These are phyloP conservation scores for Hipparchia sbordonii DNA, from an alignment of 2,888 invertebrate genomes.

Conservation along the genomic window DNA sequence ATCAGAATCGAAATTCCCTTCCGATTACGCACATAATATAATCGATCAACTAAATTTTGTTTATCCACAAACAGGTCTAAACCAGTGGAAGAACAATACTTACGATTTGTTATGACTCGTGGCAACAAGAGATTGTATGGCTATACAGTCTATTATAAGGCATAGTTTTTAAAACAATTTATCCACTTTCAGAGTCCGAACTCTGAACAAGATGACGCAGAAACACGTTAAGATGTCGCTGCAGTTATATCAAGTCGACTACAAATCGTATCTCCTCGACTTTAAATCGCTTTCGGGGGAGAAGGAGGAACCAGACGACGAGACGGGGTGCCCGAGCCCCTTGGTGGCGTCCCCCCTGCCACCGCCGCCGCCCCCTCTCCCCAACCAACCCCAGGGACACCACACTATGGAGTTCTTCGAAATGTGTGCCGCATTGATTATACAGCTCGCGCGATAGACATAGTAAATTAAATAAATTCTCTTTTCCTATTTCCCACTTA, in stretches of 20 bases:
- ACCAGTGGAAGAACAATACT: no score
- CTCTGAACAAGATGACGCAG: slow-evolving; percentile 91
- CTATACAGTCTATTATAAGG: neutral
- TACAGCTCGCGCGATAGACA: slow-evolving; percentile 94
- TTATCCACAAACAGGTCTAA: no score
- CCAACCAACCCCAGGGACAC: slow-evolving; percentile 85
- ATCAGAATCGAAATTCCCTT: no score
- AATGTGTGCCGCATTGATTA: slow-evolving; percentile 99
- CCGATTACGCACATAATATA: no score
- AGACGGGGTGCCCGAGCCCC: slow-evolving; percentile 49
- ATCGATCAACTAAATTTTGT: no score
- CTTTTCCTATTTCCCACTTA: neutral
- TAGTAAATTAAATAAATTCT: neutral
- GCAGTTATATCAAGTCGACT: slow-evolving; percentile 99
- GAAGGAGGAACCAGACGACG: slow-evolving; percentile 82
- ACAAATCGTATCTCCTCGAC: slow-evolving; percentile 98
- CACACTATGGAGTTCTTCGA: slow-evolving; percentile 99
- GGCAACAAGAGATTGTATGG: neutral
- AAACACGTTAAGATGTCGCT: slow-evolving; percentile 98
- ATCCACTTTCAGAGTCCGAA: slow-evolving; percentile 87
- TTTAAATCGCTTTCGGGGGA: slow-evolving; percentile 97
- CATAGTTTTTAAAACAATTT: neutral
- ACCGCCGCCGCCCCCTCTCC: slow-evolving; percentile 50
- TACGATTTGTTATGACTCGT: no score
- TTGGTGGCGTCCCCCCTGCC: slow-evolving; percentile 53